Percentiles rank a stretch among this genome's conserved stretches.
Evolutionary conservation across 2,797 vertebrate genomes (phyloP).

Genomic region (Falco naumanni): DNA sequence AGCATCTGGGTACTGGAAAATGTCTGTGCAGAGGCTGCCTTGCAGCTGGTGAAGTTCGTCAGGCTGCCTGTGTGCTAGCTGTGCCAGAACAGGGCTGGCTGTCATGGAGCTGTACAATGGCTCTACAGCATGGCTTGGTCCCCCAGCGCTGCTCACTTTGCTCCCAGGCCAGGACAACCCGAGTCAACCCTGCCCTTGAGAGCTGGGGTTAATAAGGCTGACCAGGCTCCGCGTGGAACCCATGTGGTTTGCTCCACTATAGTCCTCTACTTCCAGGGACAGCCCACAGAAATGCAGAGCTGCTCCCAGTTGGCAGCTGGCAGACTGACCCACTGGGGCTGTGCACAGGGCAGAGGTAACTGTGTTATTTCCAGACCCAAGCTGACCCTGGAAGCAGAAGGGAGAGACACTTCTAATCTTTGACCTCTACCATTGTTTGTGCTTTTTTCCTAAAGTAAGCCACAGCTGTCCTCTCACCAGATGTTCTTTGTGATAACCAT

Average conservation of each 20-base stretch:
- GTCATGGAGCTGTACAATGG: fast-evolving
- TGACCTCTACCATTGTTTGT: conserved; percentile 8
- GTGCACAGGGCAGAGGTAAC: background rate
- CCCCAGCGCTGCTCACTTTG: background rate
- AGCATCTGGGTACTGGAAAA: background rate
- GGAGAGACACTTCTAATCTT: conserved; percentile 14
- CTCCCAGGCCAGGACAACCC: background rate
- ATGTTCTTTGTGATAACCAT: background rate
- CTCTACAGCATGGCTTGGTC: background rate
- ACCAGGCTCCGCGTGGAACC: background rate
- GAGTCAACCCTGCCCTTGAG: background rate
- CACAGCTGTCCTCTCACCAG: background rate
- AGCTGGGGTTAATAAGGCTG: background rate
- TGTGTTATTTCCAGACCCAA: background rate
- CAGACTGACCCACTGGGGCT: background rate
- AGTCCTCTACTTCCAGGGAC: background rate
- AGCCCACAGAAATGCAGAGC: background rate
- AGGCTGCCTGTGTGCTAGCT: background rate
- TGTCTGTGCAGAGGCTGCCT: background rate
- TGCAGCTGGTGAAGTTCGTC: background rate
- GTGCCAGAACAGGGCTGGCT: background rate
- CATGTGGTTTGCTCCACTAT: fast-evolving
- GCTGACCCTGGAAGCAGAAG: background rate
- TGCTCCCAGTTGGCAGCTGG: background rate
- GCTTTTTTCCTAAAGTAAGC: background rate